Conservation (phyloP, 1,140 invertebrate genomes). For the Hycleus phaleratus region DNA sequence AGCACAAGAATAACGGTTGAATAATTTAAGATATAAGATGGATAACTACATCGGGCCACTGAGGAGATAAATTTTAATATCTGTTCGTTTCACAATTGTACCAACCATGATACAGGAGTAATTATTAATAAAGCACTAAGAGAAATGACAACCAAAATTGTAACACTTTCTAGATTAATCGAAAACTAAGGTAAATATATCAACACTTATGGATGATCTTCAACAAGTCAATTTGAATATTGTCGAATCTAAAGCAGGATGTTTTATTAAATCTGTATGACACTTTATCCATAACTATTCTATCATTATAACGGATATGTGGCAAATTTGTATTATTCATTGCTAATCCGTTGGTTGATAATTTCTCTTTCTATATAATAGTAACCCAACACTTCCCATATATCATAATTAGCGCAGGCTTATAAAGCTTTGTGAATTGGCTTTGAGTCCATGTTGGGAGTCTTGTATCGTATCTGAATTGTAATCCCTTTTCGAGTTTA, state of each 20-base stretch:
- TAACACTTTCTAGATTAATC: no score
- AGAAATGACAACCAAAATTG: neutral
- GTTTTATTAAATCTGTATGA: neutral
- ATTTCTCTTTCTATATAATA: slow-evolving; percentile 8
- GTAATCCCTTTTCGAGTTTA: slow-evolving; percentile 12
- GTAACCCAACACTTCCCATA: slow-evolving; percentile 5
- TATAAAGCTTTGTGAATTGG: slow-evolving; percentile 13
- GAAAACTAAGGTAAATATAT: no score
- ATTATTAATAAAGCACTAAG: slow-evolving; percentile 4
- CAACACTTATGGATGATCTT: no score
- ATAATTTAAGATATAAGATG: no score
- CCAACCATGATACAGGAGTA: neutral
- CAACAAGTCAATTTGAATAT: no score
- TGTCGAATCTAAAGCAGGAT: neutral
- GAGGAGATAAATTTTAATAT: neutral
- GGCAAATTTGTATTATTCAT: slow-evolving; percentile 8
- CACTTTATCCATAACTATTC: slow-evolving; percentile 6
- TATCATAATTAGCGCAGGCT: slow-evolving; percentile 10
- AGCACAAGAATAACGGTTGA: no score
- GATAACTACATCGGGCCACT: no score
- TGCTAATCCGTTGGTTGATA: slow-evolving; percentile 12
- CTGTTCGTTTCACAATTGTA: neutral
- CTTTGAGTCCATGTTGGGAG: slow-evolving; percentile 11
- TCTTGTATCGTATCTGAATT: slow-evolving; percentile 11
- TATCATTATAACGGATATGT: neutral